Percentiles rank a stretch among this genome's conserved stretches.
phyloP scores from a whole-genome alignment of 2,113 vertebrate species.

The Paraplagusia blochii region DNA sequence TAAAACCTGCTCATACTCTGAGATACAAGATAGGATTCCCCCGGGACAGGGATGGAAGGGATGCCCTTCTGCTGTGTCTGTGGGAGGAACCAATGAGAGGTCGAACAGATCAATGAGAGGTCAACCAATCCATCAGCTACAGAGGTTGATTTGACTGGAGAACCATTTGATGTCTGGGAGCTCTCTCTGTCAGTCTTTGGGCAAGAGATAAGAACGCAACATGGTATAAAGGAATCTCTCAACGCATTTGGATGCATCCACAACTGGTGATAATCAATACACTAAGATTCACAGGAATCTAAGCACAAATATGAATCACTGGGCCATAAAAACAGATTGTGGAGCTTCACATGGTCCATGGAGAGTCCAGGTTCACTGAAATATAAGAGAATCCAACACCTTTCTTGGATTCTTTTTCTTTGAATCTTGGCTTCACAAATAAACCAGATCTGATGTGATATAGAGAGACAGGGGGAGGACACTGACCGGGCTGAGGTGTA shows the following conservation, averaged over 20 bases:
- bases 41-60: constrained; percentile 30
- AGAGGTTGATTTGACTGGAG: constrained; percentile 28
- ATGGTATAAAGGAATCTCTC: constrained; percentile 40
- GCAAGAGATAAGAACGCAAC: constrained; percentile 16
- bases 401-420: no score
- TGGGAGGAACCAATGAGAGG: constrained; percentile 25
- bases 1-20: constrained; percentile 22
- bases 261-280: not conserved
- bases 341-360: no score
- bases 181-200: not conserved
- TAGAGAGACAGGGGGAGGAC: no score
- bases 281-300: no score
- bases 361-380: no score
- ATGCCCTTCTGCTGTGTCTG: constrained; percentile 15
- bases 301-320: not conserved
- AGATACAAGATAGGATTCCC: constrained; percentile 47
- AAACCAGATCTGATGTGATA: no score
- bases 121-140: constrained; percentile 51
- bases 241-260: not conserved
- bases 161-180: constrained; percentile 39
- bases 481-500: no score
- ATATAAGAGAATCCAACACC: no score
- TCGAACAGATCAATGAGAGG: constrained; percentile 57
- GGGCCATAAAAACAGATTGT: no score
- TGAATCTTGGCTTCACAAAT: no score